A percentile compares a stretch with the other conserved stretches of the same genome.
Conservation (phyloP, 2,888 invertebrate species). For the Mycalesis mineus region DNA sequence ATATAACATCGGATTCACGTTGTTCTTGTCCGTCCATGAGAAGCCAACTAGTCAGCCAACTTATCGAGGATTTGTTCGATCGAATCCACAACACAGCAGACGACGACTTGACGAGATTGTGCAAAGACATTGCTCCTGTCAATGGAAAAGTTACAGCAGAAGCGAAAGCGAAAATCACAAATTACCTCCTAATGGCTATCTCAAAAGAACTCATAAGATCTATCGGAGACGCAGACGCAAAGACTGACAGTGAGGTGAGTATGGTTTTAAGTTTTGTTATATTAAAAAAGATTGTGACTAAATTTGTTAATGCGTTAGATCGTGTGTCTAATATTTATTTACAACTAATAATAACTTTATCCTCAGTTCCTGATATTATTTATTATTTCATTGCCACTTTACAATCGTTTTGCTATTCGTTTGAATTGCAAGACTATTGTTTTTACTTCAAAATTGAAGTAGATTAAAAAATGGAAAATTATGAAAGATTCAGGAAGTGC, state of each 20-base stretch:
- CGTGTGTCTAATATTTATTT: conserved; percentile 28
- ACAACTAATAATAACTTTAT: conserved; percentile 32
- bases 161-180: conserved; percentile 72
- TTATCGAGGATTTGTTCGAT: conserved; percentile 70
- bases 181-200: conserved; percentile 74
- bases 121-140: conserved; percentile 55
- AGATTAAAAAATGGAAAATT: too few relatives aligned
- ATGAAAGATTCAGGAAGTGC: background rate
- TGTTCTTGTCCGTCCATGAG: conserved; percentile 71
- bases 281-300: conserved; percentile 62
- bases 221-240: conserved; percentile 72
- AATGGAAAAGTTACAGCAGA: conserved; percentile 56
- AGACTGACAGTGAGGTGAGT: conserved; percentile 75
- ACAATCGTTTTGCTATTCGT: too few relatives aligned
- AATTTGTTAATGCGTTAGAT: conserved; percentile 48
- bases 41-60: conserved; percentile 67
- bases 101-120: conserved; percentile 62
- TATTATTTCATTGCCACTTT: too few relatives aligned
- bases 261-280: too few relatives aligned
- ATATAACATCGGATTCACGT: conserved; percentile 60
- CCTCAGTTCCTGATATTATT: background rate
- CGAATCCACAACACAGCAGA: conserved; percentile 65
- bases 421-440: too few relatives aligned
- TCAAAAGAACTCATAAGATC: conserved; percentile 74
- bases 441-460: too few relatives aligned